Conservation (phyloP, 2,113 vertebrate species). For the Elgaria multicarinata region DNA sequence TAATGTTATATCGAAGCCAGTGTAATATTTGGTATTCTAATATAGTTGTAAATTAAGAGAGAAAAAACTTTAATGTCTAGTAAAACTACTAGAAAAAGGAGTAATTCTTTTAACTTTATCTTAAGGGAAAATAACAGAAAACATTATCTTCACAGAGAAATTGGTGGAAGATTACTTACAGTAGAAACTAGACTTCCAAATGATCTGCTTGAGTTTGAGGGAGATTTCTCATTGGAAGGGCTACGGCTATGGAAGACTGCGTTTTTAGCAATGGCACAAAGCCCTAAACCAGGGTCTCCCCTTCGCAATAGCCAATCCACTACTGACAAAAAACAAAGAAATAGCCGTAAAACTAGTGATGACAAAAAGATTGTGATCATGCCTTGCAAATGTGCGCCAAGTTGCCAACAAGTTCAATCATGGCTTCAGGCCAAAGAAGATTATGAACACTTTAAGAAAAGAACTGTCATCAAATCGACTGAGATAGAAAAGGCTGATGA, state of each 20-base stretch:
- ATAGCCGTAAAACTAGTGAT: conserved; percentile 74
- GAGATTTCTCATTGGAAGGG: conserved; percentile 92
- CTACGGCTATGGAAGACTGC: conserved; percentile 96
- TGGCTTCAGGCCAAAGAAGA: conserved; percentile 96
- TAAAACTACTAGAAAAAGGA: background rate
- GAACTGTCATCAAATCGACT: conserved; percentile 68
- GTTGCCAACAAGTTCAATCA: conserved; percentile 86
- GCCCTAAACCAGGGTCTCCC: conserved; percentile 79
- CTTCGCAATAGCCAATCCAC: conserved; percentile 65
- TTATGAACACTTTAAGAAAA: conserved; percentile 86
- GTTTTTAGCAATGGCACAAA: conserved; percentile 92
- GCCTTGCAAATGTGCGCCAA: conserved; percentile 95
- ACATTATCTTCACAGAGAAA: conserved; percentile 83
- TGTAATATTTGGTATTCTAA: background rate
- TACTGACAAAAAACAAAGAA: conserved; percentile 68
- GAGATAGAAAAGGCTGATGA: conserved; percentile 68
- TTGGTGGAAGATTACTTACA: conserved; percentile 89
- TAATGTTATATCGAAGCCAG: background rate
- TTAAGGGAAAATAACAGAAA: conserved; percentile 56
- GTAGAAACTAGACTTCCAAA: conserved; percentile 89
- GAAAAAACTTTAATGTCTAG: background rate
- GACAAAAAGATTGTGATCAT: conserved; percentile 93
- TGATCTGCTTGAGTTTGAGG: conserved; percentile 90
- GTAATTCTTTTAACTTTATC: conserved; percentile 44
- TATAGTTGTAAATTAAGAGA: background rate